Conservation (phyloP, 2,113 vertebrate genomes). For the Todiramphus chloris region DNA sequence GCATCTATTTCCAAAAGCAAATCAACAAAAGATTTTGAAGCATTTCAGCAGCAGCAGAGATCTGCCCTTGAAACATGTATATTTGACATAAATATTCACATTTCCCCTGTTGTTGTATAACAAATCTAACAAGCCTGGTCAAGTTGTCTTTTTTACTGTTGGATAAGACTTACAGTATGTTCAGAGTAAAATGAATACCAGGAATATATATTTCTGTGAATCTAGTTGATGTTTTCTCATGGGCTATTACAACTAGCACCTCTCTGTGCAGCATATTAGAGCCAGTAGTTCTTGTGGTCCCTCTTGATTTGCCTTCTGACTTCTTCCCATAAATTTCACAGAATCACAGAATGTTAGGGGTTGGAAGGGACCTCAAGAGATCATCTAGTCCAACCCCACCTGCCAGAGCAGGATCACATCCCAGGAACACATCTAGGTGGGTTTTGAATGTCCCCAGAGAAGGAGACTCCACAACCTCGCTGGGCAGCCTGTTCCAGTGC, state of each 20-base stretch:
- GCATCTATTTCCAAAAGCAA: not conserved
- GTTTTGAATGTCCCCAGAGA: too few relatives aligned
- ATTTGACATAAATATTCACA: not conserved
- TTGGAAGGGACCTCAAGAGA: too few relatives aligned
- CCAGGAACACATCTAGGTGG: too few relatives aligned
- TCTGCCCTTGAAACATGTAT: not conserved
- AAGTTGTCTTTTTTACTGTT: not conserved
- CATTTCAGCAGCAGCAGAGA: not conserved
- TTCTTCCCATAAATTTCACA: too few relatives aligned
- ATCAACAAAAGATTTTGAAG: not conserved
- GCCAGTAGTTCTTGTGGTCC: too few relatives aligned
- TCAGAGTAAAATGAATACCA: not conserved
- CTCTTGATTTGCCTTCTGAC: too few relatives aligned
- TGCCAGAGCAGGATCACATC: too few relatives aligned
- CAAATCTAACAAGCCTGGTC: accelerated
- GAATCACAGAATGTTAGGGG: too few relatives aligned
- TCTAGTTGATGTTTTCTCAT: not conserved
- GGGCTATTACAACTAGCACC: not conserved
- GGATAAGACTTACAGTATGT: not conserved
- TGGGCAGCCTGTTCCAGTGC: too few relatives aligned
- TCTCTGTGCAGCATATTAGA: not conserved
- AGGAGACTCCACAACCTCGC: too few relatives aligned
- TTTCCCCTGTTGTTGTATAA: not conserved
- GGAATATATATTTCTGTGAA: not conserved
- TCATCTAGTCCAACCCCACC: too few relatives aligned